Evolutionary conservation across 1,140 invertebrate species (phyloP), one percentile per base, ranked within the genome.

Genomic region (Tachypleus tridentatus): DNA sequence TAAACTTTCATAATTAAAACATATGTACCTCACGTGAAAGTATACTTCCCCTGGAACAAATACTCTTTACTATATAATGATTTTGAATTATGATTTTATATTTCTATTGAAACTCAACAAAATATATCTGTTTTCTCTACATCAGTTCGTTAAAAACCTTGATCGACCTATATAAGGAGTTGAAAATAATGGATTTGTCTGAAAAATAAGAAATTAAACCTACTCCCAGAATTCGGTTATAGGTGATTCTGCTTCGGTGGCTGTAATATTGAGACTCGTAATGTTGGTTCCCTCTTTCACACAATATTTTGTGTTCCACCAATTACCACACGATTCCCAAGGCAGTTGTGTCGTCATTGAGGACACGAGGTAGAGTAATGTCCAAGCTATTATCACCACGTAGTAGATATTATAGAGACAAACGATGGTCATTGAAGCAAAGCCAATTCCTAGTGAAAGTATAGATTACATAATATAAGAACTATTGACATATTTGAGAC

Each of bases 321-420:
- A 73, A 51, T 74, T 75, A 50, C 75, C 68, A 65, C 76, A 77
- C 6, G 58, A 59, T 5, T 69, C 63, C 76, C 76, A 77, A 3
- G 76, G 76, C 49, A 77, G 66, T 6, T 57, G 63, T 4, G 70
- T 63, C 7, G 70, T 54, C 63, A 64, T 74, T 58, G 92, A 91
- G 58, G 88, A 85, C 72, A 93, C 91, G 73, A 97, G 87, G 76
- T 95, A 97, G 77, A 91, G 93, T 67, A 96, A 84, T 10, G 88
- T 85, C 83, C 93, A 96, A 8, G 91, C 88, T 74, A 97, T 91
- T 74, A 98, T 93, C 60, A 97, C 89, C 76, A 91, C 94, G 76
- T 96, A 96, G 76, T 97, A 97, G 9, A 92, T 93, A 71, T 94
- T 97, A 82, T 98, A 91, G 93, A 95, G 97, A 72, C 92, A 95